These are phyloP conservation scores for Colinus virginianus DNA, from an alignment of 2,113 vertebrate genomes.

Conservation along the genomic window DNA sequence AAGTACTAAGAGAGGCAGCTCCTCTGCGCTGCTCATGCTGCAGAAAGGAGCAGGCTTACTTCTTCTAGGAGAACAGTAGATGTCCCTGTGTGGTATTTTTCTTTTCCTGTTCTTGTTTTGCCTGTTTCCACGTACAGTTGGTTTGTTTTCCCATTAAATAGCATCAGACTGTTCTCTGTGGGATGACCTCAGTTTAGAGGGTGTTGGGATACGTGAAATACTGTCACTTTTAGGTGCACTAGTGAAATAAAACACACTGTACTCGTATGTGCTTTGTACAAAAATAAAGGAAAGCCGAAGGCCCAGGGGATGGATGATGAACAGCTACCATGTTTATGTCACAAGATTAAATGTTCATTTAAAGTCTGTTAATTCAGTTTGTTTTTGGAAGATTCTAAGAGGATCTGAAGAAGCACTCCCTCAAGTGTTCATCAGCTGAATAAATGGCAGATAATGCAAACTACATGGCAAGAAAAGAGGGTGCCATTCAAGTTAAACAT, in stretches of 20 bases:
- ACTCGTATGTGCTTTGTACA: rapidly evolving
- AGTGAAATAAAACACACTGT: not conserved
- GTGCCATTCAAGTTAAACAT: not conserved
- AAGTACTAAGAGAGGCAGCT: rapidly evolving
- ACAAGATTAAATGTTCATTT: not conserved
- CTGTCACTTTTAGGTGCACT: not conserved
- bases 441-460: slow-evolving; percentile 6
- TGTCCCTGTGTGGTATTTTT: too few relatives aligned
- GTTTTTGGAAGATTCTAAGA: not conserved
- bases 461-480: not conserved
- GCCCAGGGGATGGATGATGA: not conserved
- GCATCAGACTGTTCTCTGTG: not conserved
- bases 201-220: not conserved
- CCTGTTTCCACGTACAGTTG: not conserved
- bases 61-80: not conserved
- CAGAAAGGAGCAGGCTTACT: not conserved
- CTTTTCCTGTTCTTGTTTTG: not conserved
- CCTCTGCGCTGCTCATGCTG: too few relatives aligned
- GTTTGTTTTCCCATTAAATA: not conserved
- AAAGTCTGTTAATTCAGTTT: not conserved
- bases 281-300: not conserved
- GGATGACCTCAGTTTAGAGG: not conserved
- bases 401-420: not conserved
- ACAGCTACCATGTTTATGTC: not conserved
- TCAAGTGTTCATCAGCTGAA: not conserved